Conservation (phyloP, 2,113 vertebrate genomes). For the Xiphophorus maculatus region DNA sequence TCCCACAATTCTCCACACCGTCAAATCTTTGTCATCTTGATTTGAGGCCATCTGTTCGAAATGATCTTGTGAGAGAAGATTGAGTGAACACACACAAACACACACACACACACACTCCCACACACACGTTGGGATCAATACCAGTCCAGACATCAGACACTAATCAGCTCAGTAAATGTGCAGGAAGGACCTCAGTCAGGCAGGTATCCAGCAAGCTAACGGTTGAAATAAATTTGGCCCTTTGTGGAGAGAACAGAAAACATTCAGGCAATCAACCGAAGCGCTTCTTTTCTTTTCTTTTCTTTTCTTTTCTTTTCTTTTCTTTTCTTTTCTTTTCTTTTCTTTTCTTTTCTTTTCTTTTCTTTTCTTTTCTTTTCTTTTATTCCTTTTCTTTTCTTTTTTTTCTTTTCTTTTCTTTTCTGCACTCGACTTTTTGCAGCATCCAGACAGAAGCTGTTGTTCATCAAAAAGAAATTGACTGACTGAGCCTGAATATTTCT, state of each 20-base stretch:
- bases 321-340: too few relatives aligned
- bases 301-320: too few relatives aligned
- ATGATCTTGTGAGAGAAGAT: background rate
- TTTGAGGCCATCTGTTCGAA: background rate
- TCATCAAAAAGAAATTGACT: background rate
- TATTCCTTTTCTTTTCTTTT: too few relatives aligned
- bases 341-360: too few relatives aligned
- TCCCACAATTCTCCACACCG: too few relatives aligned
- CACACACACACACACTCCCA: too few relatives aligned
- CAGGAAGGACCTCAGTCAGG: background rate
- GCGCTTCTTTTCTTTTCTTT: too few relatives aligned
- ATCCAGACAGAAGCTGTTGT: background rate
- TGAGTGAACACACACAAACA: background rate
- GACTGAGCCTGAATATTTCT: background rate
- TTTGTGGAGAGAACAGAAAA: background rate
- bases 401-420: too few relatives aligned
- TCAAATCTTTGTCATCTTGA: background rate
- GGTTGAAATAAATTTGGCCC: background rate
- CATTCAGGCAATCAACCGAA: background rate
- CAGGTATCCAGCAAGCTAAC: background rate
- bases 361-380: too few relatives aligned
- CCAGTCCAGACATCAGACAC: background rate
- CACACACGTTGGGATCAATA: background rate
- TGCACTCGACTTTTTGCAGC: background rate
- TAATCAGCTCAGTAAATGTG: background rate